Evolutionary conservation across 2,888 invertebrate genomes (phyloP).

Genomic region (Priocnemis perturbator): DNA sequence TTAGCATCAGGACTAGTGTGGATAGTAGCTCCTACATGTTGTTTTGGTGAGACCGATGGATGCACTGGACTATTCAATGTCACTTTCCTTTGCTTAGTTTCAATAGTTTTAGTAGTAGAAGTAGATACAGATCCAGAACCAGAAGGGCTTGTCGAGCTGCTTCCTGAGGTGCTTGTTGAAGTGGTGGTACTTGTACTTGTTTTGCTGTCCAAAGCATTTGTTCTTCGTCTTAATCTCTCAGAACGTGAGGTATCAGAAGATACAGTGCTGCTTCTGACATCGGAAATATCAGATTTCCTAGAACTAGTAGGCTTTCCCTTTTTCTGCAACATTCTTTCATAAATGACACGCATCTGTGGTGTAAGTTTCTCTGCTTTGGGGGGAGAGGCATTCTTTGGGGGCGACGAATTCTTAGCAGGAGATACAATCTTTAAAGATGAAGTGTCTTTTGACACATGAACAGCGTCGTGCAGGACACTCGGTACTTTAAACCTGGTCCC

Average conservation of each 20-base stretch:
- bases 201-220: too few species aligned
- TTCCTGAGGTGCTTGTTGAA: too few species aligned
- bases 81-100: too few species aligned
- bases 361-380: constrained; percentile 31
- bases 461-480: background rate
- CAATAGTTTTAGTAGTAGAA: too few species aligned
- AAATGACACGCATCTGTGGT: constrained; percentile 56
- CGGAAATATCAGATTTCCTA: background rate
- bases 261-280: background rate
- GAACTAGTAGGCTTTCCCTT: background rate
- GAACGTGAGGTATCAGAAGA: too few species aligned
- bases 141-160: too few species aligned
- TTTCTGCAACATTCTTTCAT: constrained; percentile 47
- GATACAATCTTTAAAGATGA: background rate
- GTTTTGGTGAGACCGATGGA: too few species aligned
- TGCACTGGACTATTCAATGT: too few species aligned
- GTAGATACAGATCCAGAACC: too few species aligned
- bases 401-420: background rate
- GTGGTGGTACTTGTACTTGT: too few species aligned
- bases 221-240: too few species aligned
- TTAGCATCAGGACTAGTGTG: background rate
- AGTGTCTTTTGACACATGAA: background rate
- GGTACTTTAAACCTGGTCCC: too few species aligned
- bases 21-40: background rate
- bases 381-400: background rate